Base-by-base conservation (phyloP, 1,140 invertebrate genomes). In the Drosophila sproati region DNA sequence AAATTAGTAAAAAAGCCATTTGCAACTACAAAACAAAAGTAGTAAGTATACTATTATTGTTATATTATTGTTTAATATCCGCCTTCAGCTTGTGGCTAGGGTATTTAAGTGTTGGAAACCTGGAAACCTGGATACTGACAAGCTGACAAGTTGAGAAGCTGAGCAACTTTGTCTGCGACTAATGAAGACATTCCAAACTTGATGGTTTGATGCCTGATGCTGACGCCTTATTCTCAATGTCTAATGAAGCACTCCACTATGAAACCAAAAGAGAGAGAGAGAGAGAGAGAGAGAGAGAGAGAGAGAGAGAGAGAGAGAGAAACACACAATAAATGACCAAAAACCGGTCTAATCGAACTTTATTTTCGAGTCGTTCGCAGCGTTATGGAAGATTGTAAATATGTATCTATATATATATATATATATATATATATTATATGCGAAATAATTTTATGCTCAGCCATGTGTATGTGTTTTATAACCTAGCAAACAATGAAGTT, bases 181-280 rank as follows among this genome's bases (percentile, higher is more conserved):
- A 70, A 70, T 70, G 59, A 63, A 70, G 68, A 70, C 68, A 70
- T 70, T 70, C 68, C 50, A 70, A 20, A 20, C 20, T 20, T 20
- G 20, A 20, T 20, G 20, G 20, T 20, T 20, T 20, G 20, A 20
- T 20, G 20, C 20, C 20, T 20, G 20, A 20, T 50, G 7, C 2
- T 54, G 59, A 63, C 32, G 41, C 31, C 43, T 67, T 67, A 48
- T 57, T 32, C 28, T 54, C 50, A 41, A 52, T 43, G 50, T n/a
- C 47, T 41, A 41, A 52, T 43, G 50, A 63, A 63, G 59, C 52
- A 70, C 54, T 62, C 20, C 12, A 70, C 50, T 47, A 70, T 45
- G 51, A 66, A 29, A 66, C 8, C 4, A 48, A 48, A 48, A 29
- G 37, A 39, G 0, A 20, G 20, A 20, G 0, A 20, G 20, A 20